Evolutionary conservation across 2,888 invertebrate genomes (phyloP).

Genomic region (Helicoverpa assulta): DNA sequence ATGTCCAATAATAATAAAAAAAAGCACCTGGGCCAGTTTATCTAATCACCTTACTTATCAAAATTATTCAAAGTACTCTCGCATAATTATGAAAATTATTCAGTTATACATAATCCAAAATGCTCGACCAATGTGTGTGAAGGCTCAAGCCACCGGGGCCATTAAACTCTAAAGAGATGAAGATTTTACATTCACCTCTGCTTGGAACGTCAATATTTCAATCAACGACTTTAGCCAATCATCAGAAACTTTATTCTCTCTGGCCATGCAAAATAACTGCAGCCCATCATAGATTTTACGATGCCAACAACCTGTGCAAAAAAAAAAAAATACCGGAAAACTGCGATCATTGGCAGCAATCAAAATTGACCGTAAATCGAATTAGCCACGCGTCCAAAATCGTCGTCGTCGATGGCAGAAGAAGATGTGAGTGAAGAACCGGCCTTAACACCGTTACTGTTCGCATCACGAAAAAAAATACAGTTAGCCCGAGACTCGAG

Average conservation of each 20-base stretch:
- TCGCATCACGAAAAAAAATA: conserved; percentile 88
- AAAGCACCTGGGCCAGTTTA: background rate
- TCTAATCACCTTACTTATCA: background rate
- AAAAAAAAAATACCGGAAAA: conserved; percentile 59
- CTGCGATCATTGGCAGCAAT: conserved; percentile 63
- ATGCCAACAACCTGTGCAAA: conserved; percentile 57
- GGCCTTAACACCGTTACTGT: conserved; percentile 84
- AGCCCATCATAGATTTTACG: conserved; percentile 50
- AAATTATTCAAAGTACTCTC: background rate
- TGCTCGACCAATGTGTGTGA: background rate
- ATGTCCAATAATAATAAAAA: background rate
- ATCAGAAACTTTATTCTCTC: conserved; percentile 53
- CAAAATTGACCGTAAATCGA: conserved; percentile 62
- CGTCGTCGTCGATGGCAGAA: conserved; percentile 66
- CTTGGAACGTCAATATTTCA: conserved; percentile 42
- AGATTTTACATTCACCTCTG: conserved; percentile 33
- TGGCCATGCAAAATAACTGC: conserved; percentile 63
- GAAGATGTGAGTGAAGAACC: conserved; percentile 80
- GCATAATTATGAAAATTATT: background rate
- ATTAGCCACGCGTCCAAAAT: conserved; percentile 74
- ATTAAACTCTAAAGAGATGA: conserved; percentile 23
- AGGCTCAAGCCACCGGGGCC: conserved; percentile 6
- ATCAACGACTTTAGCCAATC: conserved; percentile 19
- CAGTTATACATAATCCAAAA: conserved; percentile 14
- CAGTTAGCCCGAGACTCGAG: conserved; percentile 83